phyloP scores from a whole-genome alignment of 2,113 vertebrate genomes.

The Balaeniceps rex region DNA sequence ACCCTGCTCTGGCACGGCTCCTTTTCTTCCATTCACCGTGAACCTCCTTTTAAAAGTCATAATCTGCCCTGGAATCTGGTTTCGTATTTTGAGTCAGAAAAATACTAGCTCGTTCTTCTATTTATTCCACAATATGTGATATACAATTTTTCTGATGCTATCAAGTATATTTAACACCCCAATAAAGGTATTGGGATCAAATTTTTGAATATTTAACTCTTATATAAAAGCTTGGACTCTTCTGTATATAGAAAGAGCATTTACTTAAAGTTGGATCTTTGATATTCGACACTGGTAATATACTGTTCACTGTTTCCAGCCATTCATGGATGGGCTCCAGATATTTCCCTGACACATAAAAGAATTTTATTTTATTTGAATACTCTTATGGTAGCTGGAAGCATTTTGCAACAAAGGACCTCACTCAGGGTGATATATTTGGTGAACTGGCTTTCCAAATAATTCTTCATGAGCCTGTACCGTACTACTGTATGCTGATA shows the following conservation, averaged over 20 bases:
- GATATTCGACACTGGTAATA: background rate
- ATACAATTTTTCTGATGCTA: background rate
- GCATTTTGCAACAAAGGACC: slow-evolving; percentile 21
- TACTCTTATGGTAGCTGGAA: slow-evolving; percentile 1
- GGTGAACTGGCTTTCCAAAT: slow-evolving; percentile 8
- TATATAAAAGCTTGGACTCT: background rate
- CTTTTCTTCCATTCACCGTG: slow-evolving; percentile 21
- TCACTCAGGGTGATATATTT: background rate
- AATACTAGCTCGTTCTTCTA: background rate
- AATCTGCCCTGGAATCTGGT: slow-evolving; percentile 32
- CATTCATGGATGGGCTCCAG: slow-evolving; percentile 22
- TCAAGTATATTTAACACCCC: background rate
- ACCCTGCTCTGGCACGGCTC: background rate
- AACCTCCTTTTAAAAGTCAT: background rate
- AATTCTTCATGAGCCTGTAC: background rate
- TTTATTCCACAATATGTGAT: background rate
- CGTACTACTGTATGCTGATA: background rate
- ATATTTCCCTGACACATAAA: slow-evolving; percentile 18
- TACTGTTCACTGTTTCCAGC: slow-evolving; percentile 11
- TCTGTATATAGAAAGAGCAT: background rate
- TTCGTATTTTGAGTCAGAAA: background rate
- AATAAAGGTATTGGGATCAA: background rate
- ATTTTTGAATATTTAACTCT: background rate
- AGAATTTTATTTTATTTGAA: slow-evolving; percentile 23
- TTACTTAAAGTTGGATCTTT: background rate